phyloP scores from a whole-genome alignment of 2,797 vertebrate genomes.

The Vespertilio murinus region DNA sequence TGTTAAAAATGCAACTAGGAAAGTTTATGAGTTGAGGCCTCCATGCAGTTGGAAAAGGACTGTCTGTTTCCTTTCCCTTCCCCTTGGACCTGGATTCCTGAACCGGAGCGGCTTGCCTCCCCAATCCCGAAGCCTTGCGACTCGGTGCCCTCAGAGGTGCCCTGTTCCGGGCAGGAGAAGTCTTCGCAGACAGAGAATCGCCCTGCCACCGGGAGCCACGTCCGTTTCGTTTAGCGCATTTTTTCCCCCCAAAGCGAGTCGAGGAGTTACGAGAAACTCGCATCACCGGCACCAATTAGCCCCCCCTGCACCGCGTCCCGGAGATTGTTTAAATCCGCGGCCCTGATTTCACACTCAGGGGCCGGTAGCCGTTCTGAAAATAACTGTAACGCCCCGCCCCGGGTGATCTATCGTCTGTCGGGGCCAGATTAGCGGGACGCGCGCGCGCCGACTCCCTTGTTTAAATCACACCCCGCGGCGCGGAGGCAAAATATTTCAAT shows the following conservation, averaged over 20 bases:
- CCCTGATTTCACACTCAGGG: background rate
- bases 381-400: background rate
- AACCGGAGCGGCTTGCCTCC: background rate
- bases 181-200: fast-evolving
- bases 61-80: background rate
- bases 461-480: conserved; percentile 10
- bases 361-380: conserved; percentile 24
- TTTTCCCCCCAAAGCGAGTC: background rate
- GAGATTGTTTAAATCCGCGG: background rate
- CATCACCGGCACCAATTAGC: background rate
- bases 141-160: background rate
- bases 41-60: background rate
- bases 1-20: background rate
- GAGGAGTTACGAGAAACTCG: background rate
- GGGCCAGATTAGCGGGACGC: conserved; percentile 15
- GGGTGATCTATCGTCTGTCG: background rate
- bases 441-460: background rate
- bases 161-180: background rate
- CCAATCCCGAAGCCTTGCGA: background rate
- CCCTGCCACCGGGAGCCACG: background rate
- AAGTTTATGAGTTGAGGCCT: background rate
- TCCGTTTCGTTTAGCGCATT: background rate
- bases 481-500: background rate
- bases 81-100: background rate
- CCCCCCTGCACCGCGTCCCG: background rate